Evolutionary conservation across 2,113 vertebrate genomes (phyloP).

Genomic region (Saimiri boliviensis): DNA sequence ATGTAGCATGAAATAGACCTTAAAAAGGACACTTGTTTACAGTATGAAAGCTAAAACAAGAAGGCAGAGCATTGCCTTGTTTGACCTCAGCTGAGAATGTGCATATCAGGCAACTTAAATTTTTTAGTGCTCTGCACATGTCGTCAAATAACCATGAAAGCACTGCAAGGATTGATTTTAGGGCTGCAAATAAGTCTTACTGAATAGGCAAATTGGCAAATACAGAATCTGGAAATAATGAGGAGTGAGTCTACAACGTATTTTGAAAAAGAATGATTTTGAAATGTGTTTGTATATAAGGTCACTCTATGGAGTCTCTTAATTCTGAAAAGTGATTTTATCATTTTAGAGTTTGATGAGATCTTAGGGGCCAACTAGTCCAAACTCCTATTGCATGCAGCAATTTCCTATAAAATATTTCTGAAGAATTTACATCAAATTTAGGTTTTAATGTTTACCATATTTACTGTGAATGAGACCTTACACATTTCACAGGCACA

Average conservation of each 20-base stretch:
- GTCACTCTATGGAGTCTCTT: background rate
- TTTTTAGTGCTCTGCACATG: background rate
- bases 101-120: background rate
- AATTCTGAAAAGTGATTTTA: background rate
- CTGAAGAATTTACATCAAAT: background rate
- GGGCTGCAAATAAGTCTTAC: background rate
- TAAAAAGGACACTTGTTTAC: background rate
- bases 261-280: background rate
- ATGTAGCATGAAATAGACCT: background rate
- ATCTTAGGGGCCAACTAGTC: background rate
- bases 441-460: background rate
- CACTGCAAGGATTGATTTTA: background rate
- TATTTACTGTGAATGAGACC: background rate
- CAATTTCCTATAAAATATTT: background rate
- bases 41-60: background rate
- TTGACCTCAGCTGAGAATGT: background rate
- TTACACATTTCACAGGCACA: background rate
- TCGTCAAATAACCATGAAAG: background rate
- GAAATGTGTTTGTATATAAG: background rate
- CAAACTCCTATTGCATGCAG: background rate
- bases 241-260: background rate
- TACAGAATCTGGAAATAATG: background rate
- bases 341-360: background rate
- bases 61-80: background rate
- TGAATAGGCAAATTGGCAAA: background rate